Evolutionary conservation across 2,888 invertebrate species (phyloP).

Genomic region (Drosophila mulleri): DNA sequence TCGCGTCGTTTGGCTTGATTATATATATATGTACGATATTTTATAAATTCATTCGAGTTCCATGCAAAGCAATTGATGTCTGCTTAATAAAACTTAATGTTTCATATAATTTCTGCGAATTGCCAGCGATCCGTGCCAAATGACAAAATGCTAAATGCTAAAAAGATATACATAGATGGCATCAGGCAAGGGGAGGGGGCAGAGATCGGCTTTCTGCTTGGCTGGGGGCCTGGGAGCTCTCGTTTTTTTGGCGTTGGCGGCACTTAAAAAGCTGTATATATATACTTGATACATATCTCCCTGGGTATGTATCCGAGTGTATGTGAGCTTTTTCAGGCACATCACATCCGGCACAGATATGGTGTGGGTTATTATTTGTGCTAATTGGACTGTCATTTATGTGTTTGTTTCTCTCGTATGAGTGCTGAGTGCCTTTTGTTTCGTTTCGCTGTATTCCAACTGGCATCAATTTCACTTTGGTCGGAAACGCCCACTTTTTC

Average conservation of each 20-base stretch:
- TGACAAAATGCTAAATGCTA: conserved; percentile 36
- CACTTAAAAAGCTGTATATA: conserved; percentile 53
- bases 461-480: conserved; percentile 81
- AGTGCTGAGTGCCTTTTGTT: conserved; percentile 53
- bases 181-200: neutral
- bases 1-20: conserved; percentile 31
- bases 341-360: conserved; percentile 70
- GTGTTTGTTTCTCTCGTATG: conserved; percentile 4
- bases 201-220: conserved; percentile 69
- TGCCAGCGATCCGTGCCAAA: conserved; percentile 71
- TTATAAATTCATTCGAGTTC: conserved; percentile 71
- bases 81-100: conserved; percentile 83
- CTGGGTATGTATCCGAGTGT: conserved; percentile 24
- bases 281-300: conserved; percentile 40
- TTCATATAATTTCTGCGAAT: conserved; percentile 81
- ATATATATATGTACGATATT: too few species aligned
- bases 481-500: conserved; percentile 55
- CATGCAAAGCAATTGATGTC: conserved; percentile 74
- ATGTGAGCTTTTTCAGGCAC: conserved; percentile 21
- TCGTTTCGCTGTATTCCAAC: conserved; percentile 34
- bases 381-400: conserved; percentile 82
- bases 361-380: conserved; percentile 68
- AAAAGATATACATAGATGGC: neutral
- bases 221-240: conserved; percentile 67
- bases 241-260: conserved; percentile 47